Evolutionary conservation across 2,888 invertebrate genomes (phyloP), one percentile per base, ranked within the genome.

Genomic region (Eudasyphora cyanicolor): DNA sequence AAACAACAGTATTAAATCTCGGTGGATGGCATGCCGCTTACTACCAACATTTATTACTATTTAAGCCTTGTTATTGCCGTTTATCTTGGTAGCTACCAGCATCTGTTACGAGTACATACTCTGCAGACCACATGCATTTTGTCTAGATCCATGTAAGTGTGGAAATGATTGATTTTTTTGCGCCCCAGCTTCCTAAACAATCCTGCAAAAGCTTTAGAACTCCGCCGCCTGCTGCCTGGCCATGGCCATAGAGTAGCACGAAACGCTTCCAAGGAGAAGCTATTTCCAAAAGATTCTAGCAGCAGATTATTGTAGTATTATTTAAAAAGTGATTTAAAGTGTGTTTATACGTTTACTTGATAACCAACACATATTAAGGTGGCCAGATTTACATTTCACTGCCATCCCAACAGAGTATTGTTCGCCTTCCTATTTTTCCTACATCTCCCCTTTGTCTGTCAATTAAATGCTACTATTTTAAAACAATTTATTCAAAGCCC

Each of bases 81-180:
- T 62, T 64, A 67, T 42, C 38, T n/a, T n/a, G 6, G 67, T 67
- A 38, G 67, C 67, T 64, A 64, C 64, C 38, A 64, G 62, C 8
- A 62, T 78, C 7, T 29, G 54, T 35, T 27, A 38, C 1, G 4
- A 57, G n/a, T n/a, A 24, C 54, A 71, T 21, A 10, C 12, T 10
- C 29, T 76, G 73, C 79, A 82, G 84, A 67, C 60, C n/a, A n/a
- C n/a, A n/a, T n/a, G 82, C 69, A 60, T 57, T 49, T 54, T 45
- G 49, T 29, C n/a, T 21, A 57, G 35, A 67, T 35, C 49, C 71
- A 69, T 60, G 29, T 49, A 85, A 86, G 89, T 88, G 90, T 89
- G 87, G 86, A 89, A 89, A 88, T 89, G 90, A 90, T 89, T 90
- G 89, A 89, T 89, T 74, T 84, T 84, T 79, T 57, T 62, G 49